Evolutionary conservation across 2,113 vertebrate species (phyloP).

Genomic region (Australoheros scitulus): DNA sequence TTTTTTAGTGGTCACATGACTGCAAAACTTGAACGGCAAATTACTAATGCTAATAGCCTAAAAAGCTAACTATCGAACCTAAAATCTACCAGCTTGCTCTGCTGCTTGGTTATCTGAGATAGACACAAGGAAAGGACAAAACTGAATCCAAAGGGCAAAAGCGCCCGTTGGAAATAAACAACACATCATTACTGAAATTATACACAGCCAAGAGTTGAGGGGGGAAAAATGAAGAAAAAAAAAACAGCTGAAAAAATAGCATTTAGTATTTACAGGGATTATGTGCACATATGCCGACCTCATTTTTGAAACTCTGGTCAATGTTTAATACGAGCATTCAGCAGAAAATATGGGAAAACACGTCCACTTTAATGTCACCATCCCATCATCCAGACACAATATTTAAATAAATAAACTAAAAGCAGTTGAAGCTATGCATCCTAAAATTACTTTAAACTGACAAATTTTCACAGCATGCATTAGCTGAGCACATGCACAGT

Average conservation of each 20-base stretch:
- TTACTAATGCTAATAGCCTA: neutral
- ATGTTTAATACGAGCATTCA: neutral
- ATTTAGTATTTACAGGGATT: neutral
- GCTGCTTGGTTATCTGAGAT: neutral
- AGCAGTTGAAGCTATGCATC: neutral
- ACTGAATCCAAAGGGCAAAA: neutral
- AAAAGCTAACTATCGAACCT: neutral
- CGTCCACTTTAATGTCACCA: neutral
- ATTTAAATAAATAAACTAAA: neutral
- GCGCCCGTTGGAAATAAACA: neutral
- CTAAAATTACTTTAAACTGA: neutral
- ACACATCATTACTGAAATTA: neutral
- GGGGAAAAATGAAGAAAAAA: too few relatives aligned
- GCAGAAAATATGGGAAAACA: neutral
- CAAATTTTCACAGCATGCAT: neutral
- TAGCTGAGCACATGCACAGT: neutral
- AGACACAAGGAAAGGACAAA: neutral
- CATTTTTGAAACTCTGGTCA: neutral
- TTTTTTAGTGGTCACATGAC: neutral
- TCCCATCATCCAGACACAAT: neutral
- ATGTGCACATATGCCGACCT: neutral
- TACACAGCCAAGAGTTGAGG: neutral
- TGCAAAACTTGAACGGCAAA: neutral
- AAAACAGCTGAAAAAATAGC: neutral
- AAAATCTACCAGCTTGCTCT: neutral